Percentiles rank a stretch among this genome's conserved stretches.
Conservation (phyloP, 2,888 invertebrate species). For the Apomyelois bistriatella region DNA sequence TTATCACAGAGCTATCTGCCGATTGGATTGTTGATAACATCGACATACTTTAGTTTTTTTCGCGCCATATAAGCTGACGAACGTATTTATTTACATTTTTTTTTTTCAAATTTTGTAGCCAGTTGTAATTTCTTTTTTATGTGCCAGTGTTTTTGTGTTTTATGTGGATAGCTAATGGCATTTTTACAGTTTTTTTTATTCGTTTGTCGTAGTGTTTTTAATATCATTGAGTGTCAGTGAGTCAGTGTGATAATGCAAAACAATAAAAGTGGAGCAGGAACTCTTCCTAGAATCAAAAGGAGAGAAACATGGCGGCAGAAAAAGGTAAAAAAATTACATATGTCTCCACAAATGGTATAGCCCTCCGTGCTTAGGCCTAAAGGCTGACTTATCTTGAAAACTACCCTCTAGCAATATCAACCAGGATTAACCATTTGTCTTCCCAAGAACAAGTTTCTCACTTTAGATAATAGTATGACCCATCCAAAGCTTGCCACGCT, state of each 20-base stretch:
- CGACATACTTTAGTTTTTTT: background rate
- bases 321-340: conserved; percentile 46
- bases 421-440: too few relatives aligned
- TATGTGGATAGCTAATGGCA: background rate
- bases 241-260: background rate
- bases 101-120: background rate
- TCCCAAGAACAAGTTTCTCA: too few relatives aligned
- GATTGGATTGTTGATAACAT: conserved; percentile 3
- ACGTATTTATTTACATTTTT: background rate
- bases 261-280: conserved; percentile 20
- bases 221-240: background rate
- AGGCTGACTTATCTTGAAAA: too few relatives aligned
- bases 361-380: too few relatives aligned
- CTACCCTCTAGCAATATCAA: too few relatives aligned
- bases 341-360: too few relatives aligned
- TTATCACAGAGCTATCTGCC: conserved; percentile 3
- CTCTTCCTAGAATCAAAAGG: conserved; percentile 53
- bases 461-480: too few relatives aligned
- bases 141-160: background rate
- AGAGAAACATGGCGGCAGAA: conserved; percentile 66
- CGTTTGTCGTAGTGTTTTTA: background rate
- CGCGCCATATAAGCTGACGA: background rate
- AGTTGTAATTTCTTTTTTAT: background rate
- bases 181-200: too few relatives aligned
- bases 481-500: too few relatives aligned